phyloP scores from a whole-genome alignment of 35 echinoderm and acorn worm species.

The Heliocidaris erythrogramma region DNA sequence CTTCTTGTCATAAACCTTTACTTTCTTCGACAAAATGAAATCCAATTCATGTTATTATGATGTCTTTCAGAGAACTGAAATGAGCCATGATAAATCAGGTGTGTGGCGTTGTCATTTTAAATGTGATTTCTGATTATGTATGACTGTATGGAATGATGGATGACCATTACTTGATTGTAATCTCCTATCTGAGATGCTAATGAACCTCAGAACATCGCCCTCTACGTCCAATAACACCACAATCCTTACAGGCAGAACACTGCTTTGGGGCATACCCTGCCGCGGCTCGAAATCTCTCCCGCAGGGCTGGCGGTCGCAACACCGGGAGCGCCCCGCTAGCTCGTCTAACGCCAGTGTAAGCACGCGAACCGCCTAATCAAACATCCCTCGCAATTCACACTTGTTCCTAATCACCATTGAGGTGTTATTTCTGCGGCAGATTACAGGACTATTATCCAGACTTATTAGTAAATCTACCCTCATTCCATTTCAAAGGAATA shows the following conservation, averaged over 20 bases:
- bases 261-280: not conserved
- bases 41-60: not conserved
- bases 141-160: not conserved
- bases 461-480: constrained; percentile 37
- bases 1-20: too few relatives aligned
- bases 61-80: not conserved
- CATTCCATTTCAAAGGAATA: constrained; percentile 14
- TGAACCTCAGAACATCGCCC: not conserved
- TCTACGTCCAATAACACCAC: not conserved
- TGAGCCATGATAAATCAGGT: not conserved
- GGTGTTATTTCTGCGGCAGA: constrained; percentile 43
- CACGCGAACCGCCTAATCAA: constrained; percentile 4
- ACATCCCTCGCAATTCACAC: not conserved
- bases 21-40: too few relatives aligned
- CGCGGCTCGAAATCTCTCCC: not conserved
- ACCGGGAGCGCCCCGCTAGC: constrained; percentile 22
- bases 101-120: not conserved
- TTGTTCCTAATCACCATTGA: not conserved
- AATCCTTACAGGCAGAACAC: not conserved
- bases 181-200: not conserved
- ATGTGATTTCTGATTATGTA: not conserved
- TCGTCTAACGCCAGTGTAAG: not conserved
- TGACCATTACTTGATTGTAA: not conserved
- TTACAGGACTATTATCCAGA: constrained; percentile 21
- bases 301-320: constrained; percentile 24